phyloP scores from a whole-genome alignment of 2,888 invertebrate genomes.

The Ichneumoninae sp. region DNA sequence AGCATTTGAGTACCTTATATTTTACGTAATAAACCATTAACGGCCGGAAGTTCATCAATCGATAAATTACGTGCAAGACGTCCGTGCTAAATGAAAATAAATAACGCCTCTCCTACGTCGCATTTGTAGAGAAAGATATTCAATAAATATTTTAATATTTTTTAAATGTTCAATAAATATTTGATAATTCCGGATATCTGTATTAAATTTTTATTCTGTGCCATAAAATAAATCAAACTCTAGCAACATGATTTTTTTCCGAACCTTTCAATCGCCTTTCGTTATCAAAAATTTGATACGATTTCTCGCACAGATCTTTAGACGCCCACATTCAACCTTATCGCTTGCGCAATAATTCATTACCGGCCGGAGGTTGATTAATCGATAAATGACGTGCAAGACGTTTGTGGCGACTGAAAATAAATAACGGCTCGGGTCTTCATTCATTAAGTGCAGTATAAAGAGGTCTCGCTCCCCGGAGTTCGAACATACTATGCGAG shows the following conservation, averaged over 20 bases:
- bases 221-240: no score
- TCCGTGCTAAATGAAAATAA: not conserved
- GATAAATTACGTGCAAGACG: not conserved
- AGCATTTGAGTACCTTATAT: not conserved
- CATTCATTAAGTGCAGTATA: not conserved
- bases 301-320: not conserved
- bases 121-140: no score
- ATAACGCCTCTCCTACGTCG: not conserved
- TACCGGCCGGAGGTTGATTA: not conserved
- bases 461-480: not conserved
- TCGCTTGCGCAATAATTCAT: not conserved
- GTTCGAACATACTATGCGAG: not conserved
- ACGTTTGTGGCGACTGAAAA: not conserved
- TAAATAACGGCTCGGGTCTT: not conserved
- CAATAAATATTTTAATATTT: no score
- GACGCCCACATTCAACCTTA: not conserved
- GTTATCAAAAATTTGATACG: not conserved
- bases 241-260: not conserved
- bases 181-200: no score
- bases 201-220: no score
- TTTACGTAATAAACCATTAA: not conserved
- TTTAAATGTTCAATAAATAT: no score
- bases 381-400: not conserved
- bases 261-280: not conserved
- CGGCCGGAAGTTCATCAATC: not conserved